These are phyloP conservation scores for Bombycilla garrulus DNA, from an alignment of 2,113 vertebrate genomes.

Conservation along the genomic window DNA sequence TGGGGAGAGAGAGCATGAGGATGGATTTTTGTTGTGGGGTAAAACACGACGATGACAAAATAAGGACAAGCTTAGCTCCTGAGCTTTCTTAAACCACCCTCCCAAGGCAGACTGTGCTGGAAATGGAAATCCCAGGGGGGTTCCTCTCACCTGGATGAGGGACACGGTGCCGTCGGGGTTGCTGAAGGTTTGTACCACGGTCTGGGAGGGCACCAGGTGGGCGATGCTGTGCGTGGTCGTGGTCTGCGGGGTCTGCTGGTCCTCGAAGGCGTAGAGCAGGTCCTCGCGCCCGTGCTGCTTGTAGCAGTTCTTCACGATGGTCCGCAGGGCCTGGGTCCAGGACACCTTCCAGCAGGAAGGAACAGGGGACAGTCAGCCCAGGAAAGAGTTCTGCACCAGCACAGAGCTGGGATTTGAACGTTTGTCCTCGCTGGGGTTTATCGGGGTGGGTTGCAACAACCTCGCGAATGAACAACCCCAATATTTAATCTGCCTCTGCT, in stretches of 20 bases:
- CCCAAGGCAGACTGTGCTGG: accelerated
- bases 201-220: constrained; percentile 94
- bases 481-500: not conserved
- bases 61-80: not conserved
- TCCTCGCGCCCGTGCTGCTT: constrained; percentile 97
- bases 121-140: accelerated
- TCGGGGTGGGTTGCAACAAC: accelerated
- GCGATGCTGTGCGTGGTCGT: constrained; percentile 89
- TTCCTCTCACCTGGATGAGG: constrained; percentile 89
- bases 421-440: accelerated
- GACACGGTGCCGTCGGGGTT: constrained; percentile 98
- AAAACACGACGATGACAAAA: not conserved
- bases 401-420: accelerated
- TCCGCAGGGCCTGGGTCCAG: constrained; percentile 94
- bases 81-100: not conserved
- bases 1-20: not conserved
- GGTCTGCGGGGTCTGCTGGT: constrained; percentile 86
- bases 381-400: not conserved
- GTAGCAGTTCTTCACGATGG: constrained; percentile 99
- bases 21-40: not conserved
- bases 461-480: accelerated
- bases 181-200: constrained; percentile 96
- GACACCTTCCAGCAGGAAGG: constrained; percentile 80
- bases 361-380: not conserved
- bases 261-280: constrained; percentile 95